Evolutionary conservation across 2,888 invertebrate genomes (phyloP), one percentile per base, ranked within the genome.

Genomic region (Oxycera nigricornis): DNA sequence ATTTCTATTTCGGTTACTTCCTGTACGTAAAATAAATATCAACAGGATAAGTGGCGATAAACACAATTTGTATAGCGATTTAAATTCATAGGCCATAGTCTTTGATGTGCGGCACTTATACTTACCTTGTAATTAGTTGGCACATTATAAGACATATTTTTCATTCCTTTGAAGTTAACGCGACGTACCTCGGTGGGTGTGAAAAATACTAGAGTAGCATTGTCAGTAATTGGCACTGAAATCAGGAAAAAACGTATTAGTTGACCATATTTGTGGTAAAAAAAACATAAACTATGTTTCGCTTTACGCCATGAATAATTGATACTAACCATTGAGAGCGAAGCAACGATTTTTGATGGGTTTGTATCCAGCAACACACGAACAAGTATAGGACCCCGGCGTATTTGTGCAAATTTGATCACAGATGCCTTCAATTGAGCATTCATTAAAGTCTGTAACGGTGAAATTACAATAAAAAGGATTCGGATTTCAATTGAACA

Each of bases 381-480:
- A 84, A 86, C 96, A 96, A 57, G 86, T 82, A 85, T 87, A 94
- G 39, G 91, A 90, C 76, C 91, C 91, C 28, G 86, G 84, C 17
- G 89, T 88, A 86, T 93, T 93, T 80, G 79, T 86, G 84, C 94
- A 94, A 46, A 87, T 81, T 85, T 94, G 94, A 82, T 93, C 90
- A 85, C 94, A 94, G 67, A 89, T 84, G 55, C 89, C 91, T 77
- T 91, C 90, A 78, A 89, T 85, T 78, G 85, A 83, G 86, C 95
- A 95, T 86, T 95, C 94, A 86, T 95, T 89, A 77, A 90, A 89
- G 85, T 95, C 94, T 91, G 84, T n/a, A n/a, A 65, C 30, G n/a
- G n/a, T n/a, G n/a, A 20, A 28, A 30, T 1, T 17, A 61, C 6
- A 52, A 55, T 30, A 65, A 7, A 31, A 22, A 46, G 2, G 17